phyloP scores from a whole-genome alignment of 2,888 invertebrate genomes.

The Cristatella mucedo region DNA sequence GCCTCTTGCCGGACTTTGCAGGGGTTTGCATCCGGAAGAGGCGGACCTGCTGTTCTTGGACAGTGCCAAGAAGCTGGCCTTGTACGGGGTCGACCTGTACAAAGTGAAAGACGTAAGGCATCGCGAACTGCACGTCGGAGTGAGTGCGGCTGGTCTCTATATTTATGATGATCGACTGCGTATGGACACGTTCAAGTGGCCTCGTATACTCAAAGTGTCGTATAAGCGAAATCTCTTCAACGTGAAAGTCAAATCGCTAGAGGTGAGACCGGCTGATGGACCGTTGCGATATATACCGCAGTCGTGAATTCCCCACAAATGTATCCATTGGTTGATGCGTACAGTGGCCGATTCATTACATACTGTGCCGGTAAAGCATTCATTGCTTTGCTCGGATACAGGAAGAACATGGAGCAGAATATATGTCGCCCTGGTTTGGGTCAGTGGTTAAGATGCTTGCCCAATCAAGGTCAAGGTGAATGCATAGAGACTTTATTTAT shows the following conservation, averaged over 20 bases:
- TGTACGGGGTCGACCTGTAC: constrained; percentile 97
- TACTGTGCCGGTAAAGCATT: no score
- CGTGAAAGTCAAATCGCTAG: constrained; percentile 89
- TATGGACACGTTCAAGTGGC: constrained; percentile 97
- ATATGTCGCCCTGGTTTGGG: no score
- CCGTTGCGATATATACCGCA: no score
- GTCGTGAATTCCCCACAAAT: no score
- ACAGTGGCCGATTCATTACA: no score
- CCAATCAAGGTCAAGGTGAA: no score
- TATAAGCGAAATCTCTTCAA: constrained; percentile 96
- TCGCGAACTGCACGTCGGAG: constrained; percentile 60
- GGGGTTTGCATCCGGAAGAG: constrained; percentile 90
- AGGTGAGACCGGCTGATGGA: no score
- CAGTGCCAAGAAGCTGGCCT: constrained; percentile 92
- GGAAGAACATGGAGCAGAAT: no score
- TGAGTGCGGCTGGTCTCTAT: constrained; percentile 84
- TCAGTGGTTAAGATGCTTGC: no score
- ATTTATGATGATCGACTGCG: constrained; percentile 84
- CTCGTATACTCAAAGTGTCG: constrained; percentile 93
- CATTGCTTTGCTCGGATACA: no score
- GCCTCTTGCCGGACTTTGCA: constrained; percentile 36
- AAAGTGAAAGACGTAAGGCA: constrained; percentile 49
- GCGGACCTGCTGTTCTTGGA: constrained; percentile 93
- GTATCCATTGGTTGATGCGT: no score
- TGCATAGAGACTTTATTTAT: no score